Percentiles rank a stretch among this genome's conserved stretches.
Conservation (phyloP, 2,113 vertebrate genomes). For the Carollia perspicillata region DNA sequence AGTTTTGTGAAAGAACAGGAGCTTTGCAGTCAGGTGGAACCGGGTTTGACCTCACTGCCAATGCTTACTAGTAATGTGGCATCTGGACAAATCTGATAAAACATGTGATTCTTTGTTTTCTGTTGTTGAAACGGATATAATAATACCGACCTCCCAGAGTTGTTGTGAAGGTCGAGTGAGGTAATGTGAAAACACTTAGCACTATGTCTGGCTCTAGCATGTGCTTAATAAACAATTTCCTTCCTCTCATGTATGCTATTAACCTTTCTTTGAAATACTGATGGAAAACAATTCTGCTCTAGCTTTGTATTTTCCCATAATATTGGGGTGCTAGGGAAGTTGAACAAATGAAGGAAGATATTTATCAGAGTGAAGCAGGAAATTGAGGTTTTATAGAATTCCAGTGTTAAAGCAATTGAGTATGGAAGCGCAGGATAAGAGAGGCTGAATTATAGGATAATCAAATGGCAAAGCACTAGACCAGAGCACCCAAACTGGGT, state of each 20-base stretch:
- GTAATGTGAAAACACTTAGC: constrained; percentile 24
- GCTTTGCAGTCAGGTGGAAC: neutral
- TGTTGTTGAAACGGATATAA: constrained; percentile 2
- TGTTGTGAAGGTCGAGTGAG: constrained; percentile 38
- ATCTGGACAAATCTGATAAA: constrained; percentile 41
- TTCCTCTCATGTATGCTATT: constrained; percentile 46
- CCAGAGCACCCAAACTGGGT: neutral
- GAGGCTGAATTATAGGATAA: neutral
- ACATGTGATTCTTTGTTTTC: constrained; percentile 43
- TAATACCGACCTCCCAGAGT: neutral
- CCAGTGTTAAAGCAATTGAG: neutral
- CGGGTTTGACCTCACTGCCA: neutral
- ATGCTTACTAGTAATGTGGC: neutral
- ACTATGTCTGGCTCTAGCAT: constrained; percentile 12
- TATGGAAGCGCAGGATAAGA: neutral
- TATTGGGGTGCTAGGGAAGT: constrained; percentile 47
- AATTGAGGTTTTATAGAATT: constrained; percentile 51
- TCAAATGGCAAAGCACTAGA: constrained; percentile 12
- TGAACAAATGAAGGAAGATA: constrained; percentile 17
- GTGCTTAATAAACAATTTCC: constrained; percentile 49
- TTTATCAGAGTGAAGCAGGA: constrained; percentile 25
- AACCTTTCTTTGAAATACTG: constrained; percentile 52
- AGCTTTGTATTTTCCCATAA: constrained; percentile 51
- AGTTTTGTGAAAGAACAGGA: neutral
- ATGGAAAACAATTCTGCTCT: constrained; percentile 58